Conservation (phyloP, 2,888 invertebrate genomes). For the Nasonia oneida region DNA sequence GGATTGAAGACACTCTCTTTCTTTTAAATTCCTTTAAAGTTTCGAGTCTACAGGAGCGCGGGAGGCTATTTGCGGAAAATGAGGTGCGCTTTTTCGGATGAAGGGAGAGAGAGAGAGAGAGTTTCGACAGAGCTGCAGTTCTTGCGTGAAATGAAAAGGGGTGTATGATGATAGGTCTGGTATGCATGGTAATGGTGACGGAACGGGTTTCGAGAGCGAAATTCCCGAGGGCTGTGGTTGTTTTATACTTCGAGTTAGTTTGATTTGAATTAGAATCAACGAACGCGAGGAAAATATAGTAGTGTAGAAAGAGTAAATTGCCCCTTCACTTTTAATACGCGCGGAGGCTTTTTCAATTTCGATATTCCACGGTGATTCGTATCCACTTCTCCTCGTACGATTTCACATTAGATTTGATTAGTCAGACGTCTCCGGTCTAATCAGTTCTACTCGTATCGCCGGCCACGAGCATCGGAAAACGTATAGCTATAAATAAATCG, state of each 20-base stretch:
- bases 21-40: not conserved
- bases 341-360: too few relatives aligned
- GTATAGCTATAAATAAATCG: constrained; percentile 23
- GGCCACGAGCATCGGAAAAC: not conserved
- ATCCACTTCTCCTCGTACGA: too few relatives aligned
- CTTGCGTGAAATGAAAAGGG: not conserved
- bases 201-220: not conserved
- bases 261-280: too few relatives aligned
- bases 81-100: not conserved
- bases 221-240: not conserved
- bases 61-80: constrained; percentile 11
- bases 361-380: too few relatives aligned
- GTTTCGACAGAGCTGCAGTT: not conserved
- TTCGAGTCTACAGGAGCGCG: not conserved
- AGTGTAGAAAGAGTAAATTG: too few relatives aligned
- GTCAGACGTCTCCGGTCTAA: not conserved
- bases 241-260: not conserved
- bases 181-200: not conserved
- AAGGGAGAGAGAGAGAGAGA: not conserved
- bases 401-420: not conserved
- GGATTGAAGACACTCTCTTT: not conserved
- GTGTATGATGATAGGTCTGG: not conserved
- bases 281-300: too few relatives aligned
- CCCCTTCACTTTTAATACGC: too few relatives aligned
- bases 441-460: not conserved